Evolutionary conservation across 2,888 invertebrate genomes (phyloP).

Genomic region (Synergus itoensis): DNA sequence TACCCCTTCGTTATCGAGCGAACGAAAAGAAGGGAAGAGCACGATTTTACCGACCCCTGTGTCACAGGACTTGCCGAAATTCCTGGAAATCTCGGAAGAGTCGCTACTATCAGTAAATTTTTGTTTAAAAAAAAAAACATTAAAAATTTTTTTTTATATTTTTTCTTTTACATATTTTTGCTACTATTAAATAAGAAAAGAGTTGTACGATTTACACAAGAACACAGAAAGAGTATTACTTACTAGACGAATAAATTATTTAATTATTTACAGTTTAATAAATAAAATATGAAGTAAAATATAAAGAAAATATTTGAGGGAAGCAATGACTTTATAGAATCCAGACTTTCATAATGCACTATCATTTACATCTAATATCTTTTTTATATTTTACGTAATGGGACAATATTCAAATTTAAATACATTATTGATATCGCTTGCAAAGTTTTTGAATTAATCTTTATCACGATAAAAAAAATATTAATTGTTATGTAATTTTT

Average conservation of each 20-base stretch:
- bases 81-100: slow-evolving; percentile 62
- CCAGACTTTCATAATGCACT: not conserved
- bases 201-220: too few relatives aligned
- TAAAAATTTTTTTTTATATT: not conserved
- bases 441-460: not conserved
- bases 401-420: not conserved
- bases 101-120: slow-evolving; percentile 64
- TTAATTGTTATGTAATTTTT: not conserved
- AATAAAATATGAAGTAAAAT: not conserved
- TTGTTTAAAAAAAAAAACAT: not conserved
- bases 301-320: not conserved
- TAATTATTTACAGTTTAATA: not conserved
- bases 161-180: not conserved
- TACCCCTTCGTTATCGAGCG: slow-evolving; percentile 46
- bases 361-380: not conserved
- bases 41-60: slow-evolving; percentile 62
- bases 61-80: slow-evolving; percentile 49
- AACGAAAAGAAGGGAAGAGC: slow-evolving; percentile 45
- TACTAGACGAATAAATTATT: too few relatives aligned
- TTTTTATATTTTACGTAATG: not conserved
- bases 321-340: not conserved
- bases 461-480: not conserved
- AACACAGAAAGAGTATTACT: too few relatives aligned
- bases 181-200: not conserved
- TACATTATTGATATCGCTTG: not conserved